Conservation (phyloP, 2,113 vertebrate species). For the Nansenia antarctica region DNA sequence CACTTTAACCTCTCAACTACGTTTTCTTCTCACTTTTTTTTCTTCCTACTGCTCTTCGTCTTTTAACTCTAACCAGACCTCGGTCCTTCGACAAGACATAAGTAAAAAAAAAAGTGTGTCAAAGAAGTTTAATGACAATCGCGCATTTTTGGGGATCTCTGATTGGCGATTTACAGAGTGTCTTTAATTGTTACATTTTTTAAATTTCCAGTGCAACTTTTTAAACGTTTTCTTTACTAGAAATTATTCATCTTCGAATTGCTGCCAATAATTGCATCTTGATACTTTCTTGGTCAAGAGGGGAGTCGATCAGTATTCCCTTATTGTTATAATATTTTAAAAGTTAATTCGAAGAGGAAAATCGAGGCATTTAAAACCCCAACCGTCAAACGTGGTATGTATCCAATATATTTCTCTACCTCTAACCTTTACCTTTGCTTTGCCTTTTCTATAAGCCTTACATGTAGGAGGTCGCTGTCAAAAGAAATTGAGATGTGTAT, state of each 20-base stretch:
- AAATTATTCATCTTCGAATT: background rate
- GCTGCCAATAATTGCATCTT: background rate
- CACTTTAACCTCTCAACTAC: constrained; percentile 50
- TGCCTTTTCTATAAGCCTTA: background rate
- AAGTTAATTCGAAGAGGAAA: constrained; percentile 12
- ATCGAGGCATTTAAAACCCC: constrained; percentile 15
- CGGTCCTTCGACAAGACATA: constrained; percentile 5
- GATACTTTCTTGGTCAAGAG: background rate
- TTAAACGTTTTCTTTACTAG: background rate
- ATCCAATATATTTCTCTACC: constrained; percentile 3
- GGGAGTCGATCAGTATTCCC: background rate
- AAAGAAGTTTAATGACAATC: background rate
- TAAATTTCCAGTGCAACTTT: background rate
- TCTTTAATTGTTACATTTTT: background rate
- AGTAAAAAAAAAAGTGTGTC: background rate
- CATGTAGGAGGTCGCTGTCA: background rate
- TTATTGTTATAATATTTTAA: background rate
- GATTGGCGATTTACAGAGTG: constrained; percentile 1
- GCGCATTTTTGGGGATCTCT: constrained; percentile 5
- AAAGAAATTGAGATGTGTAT: constrained; percentile 40
- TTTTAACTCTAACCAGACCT: constrained; percentile 45
- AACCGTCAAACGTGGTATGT: constrained; percentile 44
- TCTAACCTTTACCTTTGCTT: background rate
- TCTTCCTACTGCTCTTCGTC: background rate
- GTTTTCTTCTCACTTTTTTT: constrained; percentile 32